phyloP scores from a whole-genome alignment of 2,113 vertebrate genomes.

The Marcusenius ussheri region DNA sequence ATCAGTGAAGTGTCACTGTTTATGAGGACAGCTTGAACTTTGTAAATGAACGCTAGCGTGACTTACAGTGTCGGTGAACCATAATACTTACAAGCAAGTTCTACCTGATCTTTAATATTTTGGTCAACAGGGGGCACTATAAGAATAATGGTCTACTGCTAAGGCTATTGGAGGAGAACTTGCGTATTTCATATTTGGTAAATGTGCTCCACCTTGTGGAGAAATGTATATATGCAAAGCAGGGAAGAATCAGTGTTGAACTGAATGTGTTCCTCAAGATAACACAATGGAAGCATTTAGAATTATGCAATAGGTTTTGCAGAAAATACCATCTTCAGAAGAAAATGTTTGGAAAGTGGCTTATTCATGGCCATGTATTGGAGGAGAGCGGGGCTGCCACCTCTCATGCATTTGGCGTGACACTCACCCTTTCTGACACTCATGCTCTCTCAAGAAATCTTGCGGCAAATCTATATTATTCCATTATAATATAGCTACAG shows the following conservation, averaged over 20 bases:
- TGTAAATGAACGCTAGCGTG: neutral
- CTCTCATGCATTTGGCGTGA: too few species aligned
- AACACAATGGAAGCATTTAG: neutral
- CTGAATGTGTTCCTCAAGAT: neutral
- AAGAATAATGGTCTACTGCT: neutral
- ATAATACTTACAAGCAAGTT: neutral
- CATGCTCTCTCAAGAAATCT: too few species aligned
- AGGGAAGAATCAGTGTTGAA: neutral
- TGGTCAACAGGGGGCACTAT: conserved; percentile 2
- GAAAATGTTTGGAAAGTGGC: neutral
- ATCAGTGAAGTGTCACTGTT: neutral
- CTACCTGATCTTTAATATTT: neutral
- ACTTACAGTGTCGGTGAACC: neutral
- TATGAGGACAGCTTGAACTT: neutral
- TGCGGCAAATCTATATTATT: too few species aligned
- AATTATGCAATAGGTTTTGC: neutral
- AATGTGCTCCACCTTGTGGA: neutral
- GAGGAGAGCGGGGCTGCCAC: neutral
- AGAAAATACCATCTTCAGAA: neutral
- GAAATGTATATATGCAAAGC: neutral
- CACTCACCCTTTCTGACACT: too few species aligned
- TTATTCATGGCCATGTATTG: neutral
- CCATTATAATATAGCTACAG: too few species aligned
- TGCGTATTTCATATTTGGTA: neutral
- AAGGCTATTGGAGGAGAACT: neutral